Base-by-base conservation (phyloP, 2,888 invertebrate genomes). In the Rhynchonema sp. region DNA sequence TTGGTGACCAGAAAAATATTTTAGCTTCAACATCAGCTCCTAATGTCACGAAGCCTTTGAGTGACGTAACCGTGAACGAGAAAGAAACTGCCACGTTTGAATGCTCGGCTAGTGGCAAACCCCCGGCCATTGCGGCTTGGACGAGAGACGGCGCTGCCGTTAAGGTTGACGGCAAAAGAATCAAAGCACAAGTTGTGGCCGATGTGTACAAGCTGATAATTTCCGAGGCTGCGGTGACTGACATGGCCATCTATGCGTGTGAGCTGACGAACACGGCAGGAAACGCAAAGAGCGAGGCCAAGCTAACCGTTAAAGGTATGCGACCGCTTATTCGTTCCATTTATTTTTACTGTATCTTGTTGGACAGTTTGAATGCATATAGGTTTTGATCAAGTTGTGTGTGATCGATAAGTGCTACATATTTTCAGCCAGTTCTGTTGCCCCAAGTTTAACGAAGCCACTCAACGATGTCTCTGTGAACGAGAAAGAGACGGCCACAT, bases 181-280 rank as follows among this genome's bases (percentile, higher is more conserved):
- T 86, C 87, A 57, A 60, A 20, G 62, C 62, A 89, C 90, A 66
- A 23, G 20, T 20, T 1, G 86, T 88, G 68, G 90, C 91, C 70
- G 91, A 92, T 73, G 87, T 88, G 0, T 59, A 56, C 2, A 88
- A 89, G 6, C 78, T 94, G 61, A 86, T 89, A 23, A 88, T 94
- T 77, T 87, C 89, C 72, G 89, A 91, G 70, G 90, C 90, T 17
- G 85, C 84, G 71, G 89, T 88, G 0, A 89, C 89, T 73, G 92
- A 94, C 74, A 88, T 89, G 2, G 94, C 94, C 0, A 79, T 90
- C 29, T 94, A 94, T 74, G 90, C 91, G 0, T 91, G 92, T 70
- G 89, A 91, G 0, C 91, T 91, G 0, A 89, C 90, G 73, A 94
- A 92, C 13, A 82, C 60, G 1, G 62, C 62, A 28, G 70, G 70